Conservation (phyloP, 2,113 vertebrate species). For the Neofelis nebulosa region DNA sequence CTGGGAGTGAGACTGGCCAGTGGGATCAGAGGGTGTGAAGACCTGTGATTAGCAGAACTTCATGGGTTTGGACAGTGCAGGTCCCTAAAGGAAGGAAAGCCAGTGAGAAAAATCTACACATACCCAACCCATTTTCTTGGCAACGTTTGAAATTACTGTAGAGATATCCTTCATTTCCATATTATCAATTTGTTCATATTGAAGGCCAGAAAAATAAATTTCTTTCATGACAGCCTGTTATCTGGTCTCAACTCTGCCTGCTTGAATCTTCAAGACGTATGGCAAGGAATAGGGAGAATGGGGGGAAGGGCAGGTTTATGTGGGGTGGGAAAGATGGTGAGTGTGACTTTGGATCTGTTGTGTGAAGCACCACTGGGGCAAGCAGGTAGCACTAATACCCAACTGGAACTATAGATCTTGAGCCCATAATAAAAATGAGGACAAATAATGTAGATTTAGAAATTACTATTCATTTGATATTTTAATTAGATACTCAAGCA, state of each 20-base stretch:
- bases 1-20: neutral
- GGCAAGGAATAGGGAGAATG: neutral
- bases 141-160: neutral
- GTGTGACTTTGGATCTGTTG: neutral
- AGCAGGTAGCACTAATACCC: neutral
- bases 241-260: neutral
- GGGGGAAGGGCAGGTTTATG: neutral
- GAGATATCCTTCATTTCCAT: neutral
- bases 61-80: neutral
- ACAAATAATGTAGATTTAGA: neutral
- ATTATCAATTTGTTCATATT: neutral
- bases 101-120: neutral
- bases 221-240: neutral
- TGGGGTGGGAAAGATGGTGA: neutral
- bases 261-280: constrained; percentile 33
- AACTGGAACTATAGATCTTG: neutral
- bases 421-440: constrained; percentile 1
- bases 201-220: neutral
- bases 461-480: neutral
- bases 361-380: neutral
- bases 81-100: neutral
- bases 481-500: neutral
- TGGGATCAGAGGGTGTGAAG: neutral
- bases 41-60: neutral
- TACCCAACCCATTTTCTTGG: neutral